Conservation (phyloP, 2,797 vertebrate species). For the Sebastes wilsoni region DNA sequence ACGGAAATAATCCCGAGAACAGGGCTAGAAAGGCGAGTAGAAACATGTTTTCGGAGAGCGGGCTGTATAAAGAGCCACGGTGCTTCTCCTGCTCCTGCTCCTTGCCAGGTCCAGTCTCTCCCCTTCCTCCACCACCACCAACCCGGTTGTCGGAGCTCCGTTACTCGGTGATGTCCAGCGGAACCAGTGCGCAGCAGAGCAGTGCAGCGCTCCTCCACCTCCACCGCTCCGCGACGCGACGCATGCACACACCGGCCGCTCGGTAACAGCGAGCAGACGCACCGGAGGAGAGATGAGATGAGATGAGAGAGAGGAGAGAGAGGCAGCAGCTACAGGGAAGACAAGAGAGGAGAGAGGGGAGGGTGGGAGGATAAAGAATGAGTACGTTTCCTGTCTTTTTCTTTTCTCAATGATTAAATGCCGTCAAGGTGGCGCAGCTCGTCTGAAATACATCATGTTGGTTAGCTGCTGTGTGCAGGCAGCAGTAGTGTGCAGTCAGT, state of each 20-base stretch:
- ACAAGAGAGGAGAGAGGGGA: slow-evolving; percentile 48
- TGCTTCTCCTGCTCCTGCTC: slow-evolving; percentile 75
- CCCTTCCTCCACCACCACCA: slow-evolving; percentile 38
- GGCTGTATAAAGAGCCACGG: slow-evolving; percentile 74
- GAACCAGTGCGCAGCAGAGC: slow-evolving; percentile 76
- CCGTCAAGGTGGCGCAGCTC: slow-evolving; percentile 73
- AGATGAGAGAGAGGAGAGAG: slow-evolving; percentile 26
- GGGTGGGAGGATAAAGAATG: slow-evolving; percentile 57
- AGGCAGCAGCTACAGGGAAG: not conserved
- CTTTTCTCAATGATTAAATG: slow-evolving; percentile 74
- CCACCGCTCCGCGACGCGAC: slow-evolving; percentile 71
- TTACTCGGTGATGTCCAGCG: slow-evolving; percentile 75
- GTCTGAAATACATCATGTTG: slow-evolving; percentile 57
- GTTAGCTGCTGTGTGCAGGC: slow-evolving; percentile 28
- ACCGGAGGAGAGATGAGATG: slow-evolving; percentile 37
- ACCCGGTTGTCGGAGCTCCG: slow-evolving; percentile 69
- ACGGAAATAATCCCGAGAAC: slow-evolving; percentile 82
- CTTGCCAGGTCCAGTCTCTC: slow-evolving; percentile 70
- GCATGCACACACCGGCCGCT: slow-evolving; percentile 68
- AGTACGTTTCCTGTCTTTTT: slow-evolving; percentile 60
- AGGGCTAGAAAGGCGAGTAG: slow-evolving; percentile 79
- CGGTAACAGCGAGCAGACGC: slow-evolving; percentile 46
- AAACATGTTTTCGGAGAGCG: slow-evolving; percentile 83
- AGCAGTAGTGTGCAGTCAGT: slow-evolving; percentile 17
- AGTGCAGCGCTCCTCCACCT: slow-evolving; percentile 65